phyloP scores from a whole-genome alignment of 2,888 invertebrate genomes.

The Hydraecia micacea region DNA sequence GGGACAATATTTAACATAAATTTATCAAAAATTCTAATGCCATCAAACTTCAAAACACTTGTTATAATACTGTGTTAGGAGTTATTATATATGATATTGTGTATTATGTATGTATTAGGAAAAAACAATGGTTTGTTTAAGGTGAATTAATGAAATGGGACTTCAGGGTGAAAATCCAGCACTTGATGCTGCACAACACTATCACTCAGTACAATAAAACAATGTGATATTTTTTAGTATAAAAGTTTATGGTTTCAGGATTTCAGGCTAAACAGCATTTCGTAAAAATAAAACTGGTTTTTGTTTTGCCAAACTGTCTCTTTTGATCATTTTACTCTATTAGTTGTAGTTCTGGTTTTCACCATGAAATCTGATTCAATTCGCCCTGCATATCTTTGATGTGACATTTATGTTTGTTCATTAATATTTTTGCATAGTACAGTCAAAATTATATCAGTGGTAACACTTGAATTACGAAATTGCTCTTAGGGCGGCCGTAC shows the following conservation, averaged over 20 bases:
- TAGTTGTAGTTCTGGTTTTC: not conserved
- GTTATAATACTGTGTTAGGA: not conserved
- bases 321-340: not conserved
- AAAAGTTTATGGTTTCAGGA: not conserved
- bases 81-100: not conserved
- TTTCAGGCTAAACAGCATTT: not conserved
- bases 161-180: not conserved
- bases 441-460: not conserved
- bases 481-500: no score
- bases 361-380: not conserved
- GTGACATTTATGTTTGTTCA: not conserved
- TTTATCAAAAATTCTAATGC: not conserved
- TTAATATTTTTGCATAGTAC: not conserved
- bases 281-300: not conserved
- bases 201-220: not conserved
- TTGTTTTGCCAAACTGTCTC: not conserved
- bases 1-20: conserved; percentile 2
- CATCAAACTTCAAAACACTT: not conserved
- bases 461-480: not conserved
- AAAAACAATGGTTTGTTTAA: not conserved
- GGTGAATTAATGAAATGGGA: not conserved
- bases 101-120: not conserved
- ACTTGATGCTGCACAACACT: not conserved
- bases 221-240: not conserved
- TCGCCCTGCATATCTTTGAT: not conserved